Evolutionary conservation across 1,140 invertebrate species (phyloP).

Genomic region (Magallana angulata): DNA sequence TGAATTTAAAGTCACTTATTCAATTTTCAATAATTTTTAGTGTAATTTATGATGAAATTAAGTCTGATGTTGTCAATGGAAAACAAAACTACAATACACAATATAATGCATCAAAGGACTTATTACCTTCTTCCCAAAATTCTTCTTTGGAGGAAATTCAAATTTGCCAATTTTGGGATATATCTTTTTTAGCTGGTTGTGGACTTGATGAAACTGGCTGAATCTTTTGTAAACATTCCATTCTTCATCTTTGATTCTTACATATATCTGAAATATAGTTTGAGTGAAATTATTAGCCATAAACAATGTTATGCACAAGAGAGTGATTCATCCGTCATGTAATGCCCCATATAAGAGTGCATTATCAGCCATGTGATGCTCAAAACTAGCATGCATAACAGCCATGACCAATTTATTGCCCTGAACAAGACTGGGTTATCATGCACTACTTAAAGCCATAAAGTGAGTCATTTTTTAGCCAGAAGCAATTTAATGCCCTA

Average conservation of each 20-base stretch:
- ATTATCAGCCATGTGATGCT: too few relatives aligned
- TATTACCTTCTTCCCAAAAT: conserved; percentile 91
- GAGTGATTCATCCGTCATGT: too few relatives aligned
- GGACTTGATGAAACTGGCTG: conserved; percentile 92
- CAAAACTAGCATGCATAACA: too few relatives aligned
- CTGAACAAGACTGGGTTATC: too few relatives aligned
- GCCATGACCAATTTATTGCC: too few relatives aligned
- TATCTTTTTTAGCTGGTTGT: conserved; percentile 89
- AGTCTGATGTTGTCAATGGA: not conserved
- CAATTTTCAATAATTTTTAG: not conserved
- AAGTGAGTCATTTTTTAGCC: too few relatives aligned
- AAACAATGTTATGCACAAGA: too few relatives aligned
- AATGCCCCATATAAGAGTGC: too few relatives aligned
- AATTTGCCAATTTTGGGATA: conserved; percentile 88
- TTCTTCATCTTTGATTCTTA: conserved; percentile 91
- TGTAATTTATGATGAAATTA: not conserved
- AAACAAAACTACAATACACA: not conserved
- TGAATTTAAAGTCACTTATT: not conserved
- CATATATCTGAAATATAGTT: conserved; percentile 84
- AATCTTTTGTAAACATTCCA: conserved; percentile 96
- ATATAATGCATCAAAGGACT: not conserved
- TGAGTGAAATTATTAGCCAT: too few relatives aligned
- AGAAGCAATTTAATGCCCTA: too few relatives aligned
- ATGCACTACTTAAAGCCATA: too few relatives aligned
- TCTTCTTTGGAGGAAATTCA: conserved; percentile 96